Conservation (phyloP, 2,113 vertebrate species). For the Clarias magur region DNA sequence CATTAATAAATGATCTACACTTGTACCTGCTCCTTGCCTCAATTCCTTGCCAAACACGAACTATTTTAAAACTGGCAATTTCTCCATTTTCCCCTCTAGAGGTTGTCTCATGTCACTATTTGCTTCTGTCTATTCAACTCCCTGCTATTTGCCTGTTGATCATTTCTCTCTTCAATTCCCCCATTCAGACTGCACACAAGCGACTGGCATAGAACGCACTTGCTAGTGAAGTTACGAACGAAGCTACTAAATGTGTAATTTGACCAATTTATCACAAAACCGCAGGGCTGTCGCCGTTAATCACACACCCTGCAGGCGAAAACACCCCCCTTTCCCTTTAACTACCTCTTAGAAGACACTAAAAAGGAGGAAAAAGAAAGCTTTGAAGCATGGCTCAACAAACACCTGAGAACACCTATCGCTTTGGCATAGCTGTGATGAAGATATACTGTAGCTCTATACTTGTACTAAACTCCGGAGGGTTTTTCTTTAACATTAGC, state of each 20-base stretch:
- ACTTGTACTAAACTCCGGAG: background rate
- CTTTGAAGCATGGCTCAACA: background rate
- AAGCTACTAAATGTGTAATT: background rate
- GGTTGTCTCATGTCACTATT: background rate
- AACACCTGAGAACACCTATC: background rate
- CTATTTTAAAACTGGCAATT: background rate
- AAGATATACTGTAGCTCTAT: background rate
- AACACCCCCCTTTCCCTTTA: background rate
- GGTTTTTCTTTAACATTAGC: background rate
- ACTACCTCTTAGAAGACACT: background rate
- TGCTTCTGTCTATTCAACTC: background rate
- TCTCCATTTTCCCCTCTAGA: background rate
- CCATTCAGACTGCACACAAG: background rate
- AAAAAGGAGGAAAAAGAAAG: background rate
- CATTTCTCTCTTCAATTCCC: background rate
- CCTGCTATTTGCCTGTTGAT: background rate
- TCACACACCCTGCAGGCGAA: background rate
- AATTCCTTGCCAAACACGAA: too few relatives aligned
- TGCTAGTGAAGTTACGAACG: background rate
- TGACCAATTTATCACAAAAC: background rate
- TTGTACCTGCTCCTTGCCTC: too few relatives aligned
- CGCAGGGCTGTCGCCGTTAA: background rate
- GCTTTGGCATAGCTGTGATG: background rate
- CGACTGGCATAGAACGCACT: background rate
- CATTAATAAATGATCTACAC: too few relatives aligned